Evolutionary conservation across 1,140 invertebrate species (phyloP), one percentile per base, ranked within the genome.

Genomic region (Drosophila pseudoananassae): DNA sequence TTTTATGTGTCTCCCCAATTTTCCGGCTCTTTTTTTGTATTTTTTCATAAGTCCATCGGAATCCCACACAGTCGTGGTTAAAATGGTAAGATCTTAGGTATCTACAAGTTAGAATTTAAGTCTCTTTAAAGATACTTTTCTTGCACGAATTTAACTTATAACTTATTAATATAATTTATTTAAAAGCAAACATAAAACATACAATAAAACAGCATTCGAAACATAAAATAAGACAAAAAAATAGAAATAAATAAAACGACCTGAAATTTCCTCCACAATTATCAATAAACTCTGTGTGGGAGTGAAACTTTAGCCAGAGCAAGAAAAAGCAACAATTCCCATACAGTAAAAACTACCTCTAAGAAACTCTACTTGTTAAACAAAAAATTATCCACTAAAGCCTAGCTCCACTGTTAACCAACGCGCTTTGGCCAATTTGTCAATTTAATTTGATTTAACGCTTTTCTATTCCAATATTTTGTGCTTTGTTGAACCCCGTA

Each of bases 381-480:
- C 20, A 20, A 20, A 3, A 20, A 20, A 3, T 20, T 3, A 15
- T 12, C 40, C 40, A 7, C 14, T 15, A 15, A 8, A 43, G n/a
- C 5, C 40, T 15, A 17, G 14, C 12, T 45, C 17, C 33, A 68
- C 64, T 54, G 64, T 66, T 23, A 20, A 10, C 20, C 12, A 31
- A 29, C 33, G 54, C 5, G 17, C 8, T 25, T 4, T 15, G 14
- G 63, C 45, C 58, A 79, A 84, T 79, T 80, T 85, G 76, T 80
- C 72, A 69, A 85, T 73, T 80, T 60, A 79, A 85, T 79, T 79
- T 72, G 61, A 76, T 79, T 76, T 79, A 81, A 46, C 40, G 58
- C 68, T 55, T 63, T 66, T 66, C 55, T 60, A 58, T 76, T 76
- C 54, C 47, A 59, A 56, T 58, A 59, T 17, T 61, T 40, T 36